These are phyloP conservation scores for Cheilosia vulpina DNA, from an alignment of 2,888 invertebrate species.

Conservation along the genomic window DNA sequence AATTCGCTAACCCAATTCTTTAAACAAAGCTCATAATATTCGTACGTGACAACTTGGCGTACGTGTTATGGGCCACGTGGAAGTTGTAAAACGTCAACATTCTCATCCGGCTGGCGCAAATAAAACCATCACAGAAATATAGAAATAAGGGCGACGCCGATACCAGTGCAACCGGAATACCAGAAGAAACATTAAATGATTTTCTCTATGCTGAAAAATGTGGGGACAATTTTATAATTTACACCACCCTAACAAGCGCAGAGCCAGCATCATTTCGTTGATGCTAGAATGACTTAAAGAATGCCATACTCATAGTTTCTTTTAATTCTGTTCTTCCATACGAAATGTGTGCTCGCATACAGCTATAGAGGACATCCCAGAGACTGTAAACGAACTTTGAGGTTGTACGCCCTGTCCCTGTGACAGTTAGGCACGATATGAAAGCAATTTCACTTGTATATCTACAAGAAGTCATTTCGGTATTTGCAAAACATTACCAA, in stretches of 20 bases:
- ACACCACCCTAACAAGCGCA: constrained; percentile 2
- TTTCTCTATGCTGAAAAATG: constrained; percentile 66
- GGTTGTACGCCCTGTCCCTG: constrained; percentile 17
- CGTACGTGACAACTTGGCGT: constrained; percentile 50
- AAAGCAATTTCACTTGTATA: constrained; percentile 53
- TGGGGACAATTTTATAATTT: constrained; percentile 53
- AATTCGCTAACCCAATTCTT: constrained; percentile 57
- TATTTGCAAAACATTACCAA: constrained; percentile 58
- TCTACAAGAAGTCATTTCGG: constrained; percentile 13
- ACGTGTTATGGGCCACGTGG: constrained; percentile 36
- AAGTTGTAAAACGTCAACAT: constrained; percentile 45
- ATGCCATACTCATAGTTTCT: constrained; percentile 20
- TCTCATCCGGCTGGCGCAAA: constrained; percentile 40
- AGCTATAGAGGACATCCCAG: background rate
- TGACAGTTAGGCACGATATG: constrained; percentile 40
- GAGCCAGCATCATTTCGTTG: constrained; percentile 1
- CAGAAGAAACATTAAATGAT: constrained; percentile 57
- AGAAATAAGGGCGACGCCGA: constrained; percentile 58
- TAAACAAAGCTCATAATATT: constrained; percentile 32
- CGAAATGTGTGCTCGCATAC: constrained; percentile 14
- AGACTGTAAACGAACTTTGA: constrained; percentile 8
- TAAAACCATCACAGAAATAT: constrained; percentile 8
- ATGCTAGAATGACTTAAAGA: constrained; percentile 13
- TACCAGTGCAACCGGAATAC: constrained; percentile 56
- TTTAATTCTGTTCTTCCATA: constrained; percentile 16